Conservation (phyloP, 2,888 invertebrate species). For the Brachylomia viminalis region DNA sequence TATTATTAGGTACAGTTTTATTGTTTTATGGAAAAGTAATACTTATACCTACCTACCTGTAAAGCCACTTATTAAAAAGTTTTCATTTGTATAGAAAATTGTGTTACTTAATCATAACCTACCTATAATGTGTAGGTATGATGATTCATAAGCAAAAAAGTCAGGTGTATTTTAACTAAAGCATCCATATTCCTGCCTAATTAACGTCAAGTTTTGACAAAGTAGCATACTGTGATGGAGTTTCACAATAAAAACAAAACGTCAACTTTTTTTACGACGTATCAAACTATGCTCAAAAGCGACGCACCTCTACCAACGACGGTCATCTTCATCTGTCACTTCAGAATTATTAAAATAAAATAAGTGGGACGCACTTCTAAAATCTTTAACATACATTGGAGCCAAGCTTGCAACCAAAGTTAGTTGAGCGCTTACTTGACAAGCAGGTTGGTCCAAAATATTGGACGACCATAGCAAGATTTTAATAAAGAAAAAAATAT, state of each 20-base stretch:
- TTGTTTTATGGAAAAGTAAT: neutral
- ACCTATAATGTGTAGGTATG: neutral
- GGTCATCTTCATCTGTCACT: slow-evolving; percentile 88
- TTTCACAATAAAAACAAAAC: slow-evolving; percentile 57
- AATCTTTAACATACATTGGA: slow-evolving; percentile 32
- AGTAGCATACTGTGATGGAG: slow-evolving; percentile 46
- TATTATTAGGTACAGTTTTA: neutral
- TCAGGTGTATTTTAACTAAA: slow-evolving; percentile 2
- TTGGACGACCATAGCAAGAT: slow-evolving; percentile 37
- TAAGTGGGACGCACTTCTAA: slow-evolving; percentile 68
- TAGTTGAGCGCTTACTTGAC: slow-evolving; percentile 19
- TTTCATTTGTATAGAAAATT: neutral
- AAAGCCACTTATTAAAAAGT: neutral
- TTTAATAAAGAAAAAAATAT: slow-evolving; percentile 73
- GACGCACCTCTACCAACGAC: slow-evolving; percentile 75
- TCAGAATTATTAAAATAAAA: slow-evolving; percentile 82
- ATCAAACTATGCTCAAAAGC: slow-evolving; percentile 61
- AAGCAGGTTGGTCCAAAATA: slow-evolving; percentile 48
- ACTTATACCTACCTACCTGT: too few species aligned
- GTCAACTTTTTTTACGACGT: slow-evolving; percentile 49
- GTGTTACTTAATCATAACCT: neutral
- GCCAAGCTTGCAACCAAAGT: slow-evolving; percentile 22
- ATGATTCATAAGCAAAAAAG: slow-evolving; percentile 10
- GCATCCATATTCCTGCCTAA: slow-evolving; percentile 42
- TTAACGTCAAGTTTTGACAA: slow-evolving; percentile 62